A percentile compares a stretch with the other conserved stretches of the same genome.
These are phyloP conservation scores for Styela clava DNA, from an alignment of 23 tunicate genomes.

Conservation along the genomic window DNA sequence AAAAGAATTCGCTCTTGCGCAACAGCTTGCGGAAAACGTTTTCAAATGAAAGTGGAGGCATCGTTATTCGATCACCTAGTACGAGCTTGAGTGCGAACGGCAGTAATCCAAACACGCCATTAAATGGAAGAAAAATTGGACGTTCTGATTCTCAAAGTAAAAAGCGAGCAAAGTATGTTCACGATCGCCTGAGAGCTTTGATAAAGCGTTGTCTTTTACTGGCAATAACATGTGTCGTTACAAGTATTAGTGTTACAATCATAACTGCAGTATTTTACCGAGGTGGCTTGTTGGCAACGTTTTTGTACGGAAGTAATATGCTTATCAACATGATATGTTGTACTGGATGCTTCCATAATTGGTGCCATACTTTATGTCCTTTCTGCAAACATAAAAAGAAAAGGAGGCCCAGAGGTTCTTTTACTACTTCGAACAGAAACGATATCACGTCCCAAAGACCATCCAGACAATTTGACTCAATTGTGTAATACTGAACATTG, in stretches of 20 bases:
- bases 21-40: background rate
- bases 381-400: constrained; percentile 13
- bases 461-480: background rate
- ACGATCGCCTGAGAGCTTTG: constrained; percentile 1
- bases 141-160: background rate
- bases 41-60: background rate
- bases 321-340: constrained; percentile 35
- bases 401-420: background rate
- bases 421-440: background rate
- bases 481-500: background rate
- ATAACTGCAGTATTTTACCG: constrained; percentile 15
- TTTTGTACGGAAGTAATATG: constrained; percentile 39
- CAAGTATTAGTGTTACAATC: constrained; percentile 30
- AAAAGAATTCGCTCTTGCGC: background rate
- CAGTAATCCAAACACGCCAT: background rate
- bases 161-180: background rate
- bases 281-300: constrained; percentile 27
- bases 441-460: background rate
- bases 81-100: background rate
- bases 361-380: constrained; percentile 31
- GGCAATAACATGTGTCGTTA: constrained; percentile 28
- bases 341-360: constrained; percentile 37
- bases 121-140: background rate
- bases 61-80: constrained; percentile 11
- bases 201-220: constrained; percentile 29